A percentile compares a stretch with the other conserved stretches of the same genome.
Evolutionary conservation across 2,888 invertebrate genomes (phyloP).

Genomic region (Eristalinus sepulchralis): DNA sequence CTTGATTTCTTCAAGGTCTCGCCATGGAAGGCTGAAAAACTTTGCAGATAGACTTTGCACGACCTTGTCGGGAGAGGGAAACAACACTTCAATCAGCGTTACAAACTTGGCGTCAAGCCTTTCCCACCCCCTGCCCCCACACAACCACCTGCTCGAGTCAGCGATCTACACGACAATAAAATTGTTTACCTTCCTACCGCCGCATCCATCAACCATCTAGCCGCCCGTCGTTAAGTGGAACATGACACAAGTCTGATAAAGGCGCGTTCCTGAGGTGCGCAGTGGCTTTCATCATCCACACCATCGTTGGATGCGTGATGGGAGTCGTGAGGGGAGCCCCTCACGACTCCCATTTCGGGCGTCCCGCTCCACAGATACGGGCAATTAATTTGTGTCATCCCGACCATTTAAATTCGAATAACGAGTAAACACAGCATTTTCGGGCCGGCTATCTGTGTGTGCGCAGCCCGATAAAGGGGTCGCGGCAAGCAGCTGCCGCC

Average conservation of each 20-base stretch:
- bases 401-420: slow-evolving; percentile 61
- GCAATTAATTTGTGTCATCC: slow-evolving; percentile 67
- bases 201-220: slow-evolving; percentile 10
- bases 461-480: slow-evolving; percentile 41
- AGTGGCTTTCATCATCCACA: slow-evolving; percentile 24
- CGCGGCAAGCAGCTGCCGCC: slow-evolving; percentile 10
- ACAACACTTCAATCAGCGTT: not conserved
- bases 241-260: slow-evolving; percentile 10
- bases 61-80: not conserved
- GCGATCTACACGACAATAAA: not conserved
- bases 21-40: not conserved
- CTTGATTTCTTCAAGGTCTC: not conserved
- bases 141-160: slow-evolving; percentile 6
- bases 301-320: slow-evolving; percentile 16
- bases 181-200: not conserved
- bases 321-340: slow-evolving; percentile 60
- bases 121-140: not conserved
- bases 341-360: slow-evolving; percentile 73
- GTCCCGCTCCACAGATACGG: slow-evolving; percentile 42
- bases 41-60: not conserved
- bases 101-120: not conserved
- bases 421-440: slow-evolving; percentile 31
- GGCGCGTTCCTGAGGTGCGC: not conserved
- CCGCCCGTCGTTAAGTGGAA: not conserved
- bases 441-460: slow-evolving; percentile 19